These are phyloP conservation scores for Mercenaria mercenaria DNA, from an alignment of 1,140 invertebrate genomes.

Conservation along the genomic window DNA sequence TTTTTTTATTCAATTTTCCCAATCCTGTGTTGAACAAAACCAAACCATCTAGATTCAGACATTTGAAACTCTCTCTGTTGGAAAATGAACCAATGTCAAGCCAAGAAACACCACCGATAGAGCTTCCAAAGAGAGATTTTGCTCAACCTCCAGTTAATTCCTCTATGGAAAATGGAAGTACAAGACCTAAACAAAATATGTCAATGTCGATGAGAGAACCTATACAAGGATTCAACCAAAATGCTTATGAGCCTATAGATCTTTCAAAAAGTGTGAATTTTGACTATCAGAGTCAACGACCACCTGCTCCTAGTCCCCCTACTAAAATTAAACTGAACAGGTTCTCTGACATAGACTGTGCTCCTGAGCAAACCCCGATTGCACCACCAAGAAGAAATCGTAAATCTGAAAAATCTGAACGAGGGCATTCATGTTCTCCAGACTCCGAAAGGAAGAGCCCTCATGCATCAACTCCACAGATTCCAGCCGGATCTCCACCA, in stretches of 20 bases:
- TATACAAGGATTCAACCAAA: slow-evolving; percentile 21
- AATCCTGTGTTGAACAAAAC: neutral
- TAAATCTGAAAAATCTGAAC: neutral
- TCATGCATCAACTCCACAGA: neutral
- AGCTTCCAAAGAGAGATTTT: slow-evolving; percentile 15
- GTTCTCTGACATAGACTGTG: neutral
- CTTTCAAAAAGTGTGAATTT: neutral
- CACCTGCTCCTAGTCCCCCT: neutral
- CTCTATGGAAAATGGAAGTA: neutral
- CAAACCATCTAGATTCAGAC: slow-evolving; percentile 26
- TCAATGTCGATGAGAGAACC: neutral
- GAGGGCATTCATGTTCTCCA: neutral
- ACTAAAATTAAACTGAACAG: slow-evolving; percentile 6
- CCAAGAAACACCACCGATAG: neutral
- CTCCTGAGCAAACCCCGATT: neutral
- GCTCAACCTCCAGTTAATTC: neutral
- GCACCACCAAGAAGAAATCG: slow-evolving; percentile 58
- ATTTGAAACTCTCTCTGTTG: slow-evolving; percentile 13
- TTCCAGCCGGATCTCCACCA: neutral
- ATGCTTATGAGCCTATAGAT: slow-evolving; percentile 46
- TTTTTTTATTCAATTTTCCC: slow-evolving; percentile 54
- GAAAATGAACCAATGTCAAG: neutral
- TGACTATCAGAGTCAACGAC: neutral
- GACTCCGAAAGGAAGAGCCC: neutral
- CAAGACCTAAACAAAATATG: neutral